A percentile compares a stretch with the other conserved stretches of the same genome.
Evolutionary conservation across 2,888 invertebrate genomes (phyloP).

Genomic region (Drosophila antonietae): DNA sequence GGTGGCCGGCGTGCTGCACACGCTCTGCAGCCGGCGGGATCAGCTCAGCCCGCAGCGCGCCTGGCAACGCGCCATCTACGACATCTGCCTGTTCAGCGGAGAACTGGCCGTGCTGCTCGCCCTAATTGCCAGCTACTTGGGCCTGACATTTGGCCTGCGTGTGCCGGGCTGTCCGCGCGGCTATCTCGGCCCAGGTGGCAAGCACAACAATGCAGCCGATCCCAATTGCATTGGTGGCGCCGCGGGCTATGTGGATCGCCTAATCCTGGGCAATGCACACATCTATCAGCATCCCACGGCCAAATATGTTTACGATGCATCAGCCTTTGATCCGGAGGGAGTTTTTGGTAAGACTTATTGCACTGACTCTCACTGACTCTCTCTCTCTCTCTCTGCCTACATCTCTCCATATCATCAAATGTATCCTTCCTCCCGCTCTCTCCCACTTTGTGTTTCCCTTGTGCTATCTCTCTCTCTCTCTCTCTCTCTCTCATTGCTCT

Average conservation of each 20-base stretch:
- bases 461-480: too few relatives aligned
- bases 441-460: too few relatives aligned
- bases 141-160: slow-evolving; percentile 89
- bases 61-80: slow-evolving; percentile 77
- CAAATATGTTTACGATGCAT: slow-evolving; percentile 87
- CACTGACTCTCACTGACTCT: too few relatives aligned
- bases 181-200: slow-evolving; percentile 96
- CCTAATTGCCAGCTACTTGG: slow-evolving; percentile 88
- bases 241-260: slow-evolving; percentile 92
- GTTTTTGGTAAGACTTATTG: slow-evolving; percentile 88
- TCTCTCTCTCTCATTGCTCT: too few relatives aligned
- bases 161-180: slow-evolving; percentile 95
- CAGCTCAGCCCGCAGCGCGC: slow-evolving; percentile 64
- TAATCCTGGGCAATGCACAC: slow-evolving; percentile 90
- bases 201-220: slow-evolving; percentile 88
- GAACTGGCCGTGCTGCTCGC: slow-evolving; percentile 89
- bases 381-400: background rate
- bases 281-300: slow-evolving; percentile 91
- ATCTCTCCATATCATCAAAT: background rate
- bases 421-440: background rate
- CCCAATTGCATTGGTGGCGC: slow-evolving; percentile 94
- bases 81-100: slow-evolving; percentile 85
- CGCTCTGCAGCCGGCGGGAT: slow-evolving; percentile 85
- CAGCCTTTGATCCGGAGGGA: slow-evolving; percentile 96
- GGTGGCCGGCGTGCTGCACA: slow-evolving; percentile 89